A percentile compares a stretch with the other conserved stretches of the same genome.
phyloP scores from a whole-genome alignment of 1,140 invertebrate species.

The Halictus rubicundus region DNA sequence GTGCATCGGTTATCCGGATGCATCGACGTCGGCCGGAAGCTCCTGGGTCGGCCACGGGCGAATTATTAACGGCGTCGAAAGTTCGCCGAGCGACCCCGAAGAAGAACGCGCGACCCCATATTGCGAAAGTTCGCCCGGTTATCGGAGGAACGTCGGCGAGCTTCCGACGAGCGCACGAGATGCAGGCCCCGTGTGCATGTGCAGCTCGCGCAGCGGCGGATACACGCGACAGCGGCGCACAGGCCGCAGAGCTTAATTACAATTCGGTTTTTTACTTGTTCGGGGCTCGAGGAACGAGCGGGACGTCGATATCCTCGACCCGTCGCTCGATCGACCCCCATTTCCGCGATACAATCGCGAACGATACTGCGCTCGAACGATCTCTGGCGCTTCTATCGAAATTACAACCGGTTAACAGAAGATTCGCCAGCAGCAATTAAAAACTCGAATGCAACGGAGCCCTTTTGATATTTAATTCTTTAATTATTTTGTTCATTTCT shows the following conservation, averaged over 20 bases:
- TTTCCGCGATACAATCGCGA: not conserved
- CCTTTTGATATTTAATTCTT: no score
- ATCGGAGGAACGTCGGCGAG: conserved; percentile 13
- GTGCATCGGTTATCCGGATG: not conserved
- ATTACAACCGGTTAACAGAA: no score
- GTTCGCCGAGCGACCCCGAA: not conserved
- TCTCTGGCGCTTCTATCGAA: no score
- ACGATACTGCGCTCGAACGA: no score
- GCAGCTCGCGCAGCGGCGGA: not conserved
- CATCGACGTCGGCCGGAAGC: no score
- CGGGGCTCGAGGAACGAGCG: not conserved
- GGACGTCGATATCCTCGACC: not conserved
- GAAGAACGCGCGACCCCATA: not conserved
- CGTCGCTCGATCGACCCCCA: not conserved
- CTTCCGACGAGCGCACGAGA: not conserved
- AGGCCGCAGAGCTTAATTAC: not conserved
- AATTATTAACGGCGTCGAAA: conserved; percentile 10
- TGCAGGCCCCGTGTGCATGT: not conserved
- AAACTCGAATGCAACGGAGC: no score
- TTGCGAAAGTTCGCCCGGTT: conserved; percentile 21
- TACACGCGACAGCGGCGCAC: not conserved
- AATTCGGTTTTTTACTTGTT: not conserved
- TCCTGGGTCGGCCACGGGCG: not conserved
- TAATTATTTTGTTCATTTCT: no score
- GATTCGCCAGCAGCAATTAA: no score